phyloP scores from a whole-genome alignment of 2,888 invertebrate species.

The Tuta absoluta region DNA sequence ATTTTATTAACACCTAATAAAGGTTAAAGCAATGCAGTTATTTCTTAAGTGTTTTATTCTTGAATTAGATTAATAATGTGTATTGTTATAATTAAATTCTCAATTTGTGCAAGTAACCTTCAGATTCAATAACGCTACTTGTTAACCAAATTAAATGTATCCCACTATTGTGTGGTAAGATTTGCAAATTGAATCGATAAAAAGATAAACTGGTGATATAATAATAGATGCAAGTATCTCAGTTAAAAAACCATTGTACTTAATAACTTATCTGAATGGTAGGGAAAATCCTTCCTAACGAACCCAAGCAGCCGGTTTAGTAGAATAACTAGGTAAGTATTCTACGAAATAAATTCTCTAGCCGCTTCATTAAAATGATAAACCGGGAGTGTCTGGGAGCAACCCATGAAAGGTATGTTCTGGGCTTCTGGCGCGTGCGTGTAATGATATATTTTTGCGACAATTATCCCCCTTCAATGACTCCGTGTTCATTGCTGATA shows the following conservation, averaged over 20 bases:
- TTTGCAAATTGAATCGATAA: too few relatives aligned
- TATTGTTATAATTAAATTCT: too few relatives aligned
- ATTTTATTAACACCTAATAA: not conserved
- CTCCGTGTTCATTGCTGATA: conserved; percentile 69
- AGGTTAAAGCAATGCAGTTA: not conserved
- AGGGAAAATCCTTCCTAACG: too few relatives aligned
- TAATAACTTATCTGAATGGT: too few relatives aligned
- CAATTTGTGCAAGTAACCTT: too few relatives aligned
- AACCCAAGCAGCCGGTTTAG: too few relatives aligned
- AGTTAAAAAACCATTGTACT: too few relatives aligned
- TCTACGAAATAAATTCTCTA: not conserved
- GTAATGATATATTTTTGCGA: conserved; percentile 66
- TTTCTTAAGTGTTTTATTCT: not conserved
- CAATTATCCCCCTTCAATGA: conserved; percentile 59
- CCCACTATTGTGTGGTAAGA: too few relatives aligned
- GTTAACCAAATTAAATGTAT: too few relatives aligned
- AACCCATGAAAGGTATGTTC: not conserved
- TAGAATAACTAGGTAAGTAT: not conserved
- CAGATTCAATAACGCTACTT: too few relatives aligned
- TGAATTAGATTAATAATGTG: not conserved
- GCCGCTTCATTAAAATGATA: not conserved
- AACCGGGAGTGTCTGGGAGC: not conserved
- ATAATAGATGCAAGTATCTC: too few relatives aligned
- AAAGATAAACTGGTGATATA: too few relatives aligned
- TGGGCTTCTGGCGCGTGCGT: conserved; percentile 50